A percentile compares a stretch with the other conserved stretches of the same genome.
phyloP scores from a whole-genome alignment of 2,113 vertebrate genomes.

The Isichthys henryi region DNA sequence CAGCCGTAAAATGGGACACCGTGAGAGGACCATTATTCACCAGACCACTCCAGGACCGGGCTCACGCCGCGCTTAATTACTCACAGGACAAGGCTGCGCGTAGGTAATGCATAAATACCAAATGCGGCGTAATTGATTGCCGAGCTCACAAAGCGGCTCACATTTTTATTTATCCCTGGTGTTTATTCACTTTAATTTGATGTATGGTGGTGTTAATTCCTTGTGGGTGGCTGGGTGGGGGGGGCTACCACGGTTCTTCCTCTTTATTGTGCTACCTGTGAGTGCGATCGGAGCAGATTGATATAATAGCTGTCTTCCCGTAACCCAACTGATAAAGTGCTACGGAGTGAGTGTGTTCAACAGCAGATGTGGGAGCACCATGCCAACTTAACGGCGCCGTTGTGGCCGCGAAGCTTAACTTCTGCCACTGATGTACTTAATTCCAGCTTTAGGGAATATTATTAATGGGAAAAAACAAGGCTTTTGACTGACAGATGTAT shows the following conservation, averaged over 20 bases:
- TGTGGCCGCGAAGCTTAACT: neutral
- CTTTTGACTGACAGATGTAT: neutral
- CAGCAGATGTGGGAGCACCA: neutral
- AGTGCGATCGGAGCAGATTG: neutral
- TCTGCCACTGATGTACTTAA: neutral
- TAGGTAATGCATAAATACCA: conserved; percentile 61
- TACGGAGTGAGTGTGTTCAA: neutral
- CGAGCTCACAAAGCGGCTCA: conserved; percentile 58
- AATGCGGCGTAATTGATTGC: conserved; percentile 60
- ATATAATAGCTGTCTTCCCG: neutral
- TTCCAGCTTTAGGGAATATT: neutral
- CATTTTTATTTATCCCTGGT: conserved; percentile 56
- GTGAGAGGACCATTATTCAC: conserved; percentile 20
- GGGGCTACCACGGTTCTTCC: conserved; percentile 31
- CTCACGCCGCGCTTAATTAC: conserved; percentile 48
- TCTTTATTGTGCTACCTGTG: conserved; percentile 41
- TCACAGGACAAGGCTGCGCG: conserved; percentile 47
- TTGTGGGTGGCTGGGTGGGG: conserved; percentile 39
- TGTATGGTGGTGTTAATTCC: conserved; percentile 42
- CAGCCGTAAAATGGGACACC: conserved; percentile 8
- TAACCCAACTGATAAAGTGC: neutral
- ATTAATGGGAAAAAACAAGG: neutral
- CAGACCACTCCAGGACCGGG: conserved; percentile 28
- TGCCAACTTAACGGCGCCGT: neutral
- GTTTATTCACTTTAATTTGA: conserved; percentile 47